Evolutionary conservation across 2,113 vertebrate species (phyloP).

Genomic region (Takifugu bimaculatus): DNA sequence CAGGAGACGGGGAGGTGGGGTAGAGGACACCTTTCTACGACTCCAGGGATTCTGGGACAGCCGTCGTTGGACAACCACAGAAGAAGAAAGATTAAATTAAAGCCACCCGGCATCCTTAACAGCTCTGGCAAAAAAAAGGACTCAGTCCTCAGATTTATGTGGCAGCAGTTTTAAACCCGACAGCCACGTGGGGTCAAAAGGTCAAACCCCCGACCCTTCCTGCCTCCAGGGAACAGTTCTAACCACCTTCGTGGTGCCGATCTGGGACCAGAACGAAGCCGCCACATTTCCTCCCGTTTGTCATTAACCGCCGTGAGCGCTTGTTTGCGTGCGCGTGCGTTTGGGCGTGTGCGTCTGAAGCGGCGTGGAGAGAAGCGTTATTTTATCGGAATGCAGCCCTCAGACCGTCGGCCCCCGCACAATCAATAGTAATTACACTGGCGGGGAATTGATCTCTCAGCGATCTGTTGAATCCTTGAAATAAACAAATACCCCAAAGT

Average conservation of each 20-base stretch:
- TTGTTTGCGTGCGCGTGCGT: no score
- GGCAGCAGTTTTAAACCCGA: neutral
- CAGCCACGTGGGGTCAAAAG: no score
- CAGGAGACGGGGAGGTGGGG: conserved; percentile 21
- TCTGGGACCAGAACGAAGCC: no score
- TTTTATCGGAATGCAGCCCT: conserved; percentile 65
- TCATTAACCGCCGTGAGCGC: no score
- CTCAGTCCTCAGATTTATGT: conserved; percentile 27
- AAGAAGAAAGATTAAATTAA: neutral
- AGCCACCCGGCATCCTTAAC: no score
- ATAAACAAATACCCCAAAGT: conserved; percentile 48
- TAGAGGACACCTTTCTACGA: conserved; percentile 45
- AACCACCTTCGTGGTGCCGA: no score
- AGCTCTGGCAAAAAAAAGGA: neutral
- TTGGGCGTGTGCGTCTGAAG: neutral
- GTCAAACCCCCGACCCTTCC: no score
- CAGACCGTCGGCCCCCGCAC: conserved; percentile 23
- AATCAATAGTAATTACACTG: conserved; percentile 71
- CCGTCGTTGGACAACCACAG: conserved; percentile 39
- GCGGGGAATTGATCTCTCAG: conserved; percentile 60
- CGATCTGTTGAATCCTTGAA: conserved; percentile 54
- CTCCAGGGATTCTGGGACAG: conserved; percentile 51
- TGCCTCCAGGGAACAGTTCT: no score
- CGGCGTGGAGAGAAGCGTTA: conserved; percentile 52
- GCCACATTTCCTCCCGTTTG: no score